Base-by-base conservation (phyloP, 2,888 invertebrate genomes). In the Perithous albicinctus region DNA sequence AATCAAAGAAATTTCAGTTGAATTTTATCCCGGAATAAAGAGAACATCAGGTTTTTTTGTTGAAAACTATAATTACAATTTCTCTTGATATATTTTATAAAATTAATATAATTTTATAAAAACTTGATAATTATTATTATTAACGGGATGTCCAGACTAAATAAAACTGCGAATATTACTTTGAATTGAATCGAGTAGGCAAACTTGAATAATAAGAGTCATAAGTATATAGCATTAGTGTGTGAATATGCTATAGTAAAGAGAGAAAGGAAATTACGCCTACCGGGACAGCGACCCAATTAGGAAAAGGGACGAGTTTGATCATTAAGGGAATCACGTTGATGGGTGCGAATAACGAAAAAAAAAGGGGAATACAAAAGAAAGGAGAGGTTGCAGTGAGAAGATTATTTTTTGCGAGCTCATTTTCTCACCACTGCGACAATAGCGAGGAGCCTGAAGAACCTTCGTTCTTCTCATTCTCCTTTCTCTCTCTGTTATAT, bases 261-360 rank as follows among this genome's bases (percentile, higher is more conserved):
- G 38, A 64, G 23, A 48, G 23, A 70, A 54, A 66, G 75, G 48
- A 78, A 70, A 78, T 70, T 69, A 70, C 59, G 48, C 51, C 82
- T 59, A 64, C 69, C 66, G 75, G 70, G 74, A 75, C 78, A 66
- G 64, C 78, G 82, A 75, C 75, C 82, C 75, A 82, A 82, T 82
- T 82, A 78, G 78, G 75, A 70, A 43, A 74, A 59, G 74, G 63
- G 73, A 78, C 63, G 78, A 75, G 78, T 70, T n/a, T 72, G 69
- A 78, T 82, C 78, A 78, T 81, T 81, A 82, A 78, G 82, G 66
- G 78, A 74, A 78, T 82, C 70, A 48, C 74, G 75, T 75, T 70
- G 73, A 78, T 56, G 81, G 59, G 29, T 46, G 59, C 43, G 43
- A 48, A 69, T 54, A 15, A 26, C 15, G 41, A 51, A 66, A 66